A percentile compares a stretch with the other conserved stretches of the same genome.
Conservation (phyloP, 2,113 vertebrate species). For the Spheniscus mendiculus region DNA sequence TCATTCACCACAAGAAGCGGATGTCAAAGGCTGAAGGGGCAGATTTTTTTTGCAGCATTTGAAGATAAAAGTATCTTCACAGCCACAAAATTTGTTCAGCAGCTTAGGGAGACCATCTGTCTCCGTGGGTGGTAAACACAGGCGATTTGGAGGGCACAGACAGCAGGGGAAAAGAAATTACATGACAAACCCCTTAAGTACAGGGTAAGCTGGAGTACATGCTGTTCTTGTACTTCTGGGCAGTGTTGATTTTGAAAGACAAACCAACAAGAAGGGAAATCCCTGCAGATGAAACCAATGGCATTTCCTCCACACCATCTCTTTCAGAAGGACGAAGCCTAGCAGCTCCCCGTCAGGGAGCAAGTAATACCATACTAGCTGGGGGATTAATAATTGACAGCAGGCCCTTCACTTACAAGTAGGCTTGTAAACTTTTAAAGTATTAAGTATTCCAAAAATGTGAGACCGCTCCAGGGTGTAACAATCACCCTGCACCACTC, state of each 20-base stretch:
- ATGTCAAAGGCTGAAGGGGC: background rate
- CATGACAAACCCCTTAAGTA: background rate
- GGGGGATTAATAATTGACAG: conserved; percentile 54
- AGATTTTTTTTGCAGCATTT: background rate
- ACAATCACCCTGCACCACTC: background rate
- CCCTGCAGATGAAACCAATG: background rate
- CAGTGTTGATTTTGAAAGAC: background rate
- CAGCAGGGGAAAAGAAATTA: background rate
- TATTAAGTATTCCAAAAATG: conserved; percentile 58
- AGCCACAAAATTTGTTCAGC: conserved; percentile 26
- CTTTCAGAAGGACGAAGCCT: background rate
- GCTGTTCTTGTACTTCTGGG: background rate
- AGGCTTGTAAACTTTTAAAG: conserved; percentile 5
- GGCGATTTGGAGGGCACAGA: background rate
- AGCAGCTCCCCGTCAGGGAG: background rate
- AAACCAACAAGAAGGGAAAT: conserved; percentile 11
- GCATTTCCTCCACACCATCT: background rate
- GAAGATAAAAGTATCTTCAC: background rate
- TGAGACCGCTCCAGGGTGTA: background rate
- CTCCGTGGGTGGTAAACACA: conserved; percentile 24
- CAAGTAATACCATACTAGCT: background rate
- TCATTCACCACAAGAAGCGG: background rate
- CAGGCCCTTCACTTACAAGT: background rate
- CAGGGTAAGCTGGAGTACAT: background rate
- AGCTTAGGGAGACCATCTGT: conserved; percentile 12